Evolutionary conservation across 2,797 vertebrate species (phyloP).

Genomic region (Sebastes taczanowskii): DNA sequence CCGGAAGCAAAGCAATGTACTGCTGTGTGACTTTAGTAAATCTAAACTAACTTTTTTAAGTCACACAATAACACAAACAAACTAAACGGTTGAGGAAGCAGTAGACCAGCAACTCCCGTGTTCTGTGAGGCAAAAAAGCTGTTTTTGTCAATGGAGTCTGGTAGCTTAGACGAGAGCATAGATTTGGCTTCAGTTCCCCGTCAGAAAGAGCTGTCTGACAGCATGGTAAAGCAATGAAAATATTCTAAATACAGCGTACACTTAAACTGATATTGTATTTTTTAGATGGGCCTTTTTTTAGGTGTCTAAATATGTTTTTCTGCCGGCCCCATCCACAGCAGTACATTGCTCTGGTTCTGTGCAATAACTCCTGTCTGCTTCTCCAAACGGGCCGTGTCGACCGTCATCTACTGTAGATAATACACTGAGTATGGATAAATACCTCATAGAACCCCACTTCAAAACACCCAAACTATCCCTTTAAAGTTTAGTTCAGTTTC

Average conservation of each 20-base stretch:
- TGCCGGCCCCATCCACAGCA: neutral
- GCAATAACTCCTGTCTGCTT: too few species aligned
- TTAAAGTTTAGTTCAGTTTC: neutral
- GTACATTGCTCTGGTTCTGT: too few species aligned
- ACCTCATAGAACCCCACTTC: too few species aligned
- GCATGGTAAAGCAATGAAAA: neutral
- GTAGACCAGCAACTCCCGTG: neutral
- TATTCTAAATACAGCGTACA: too few species aligned
- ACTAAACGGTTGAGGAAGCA: neutral
- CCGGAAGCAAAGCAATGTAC: neutral
- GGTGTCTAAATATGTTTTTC: neutral
- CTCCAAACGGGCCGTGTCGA: too few species aligned
- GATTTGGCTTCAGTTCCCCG: neutral
- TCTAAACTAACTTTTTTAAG: neutral
- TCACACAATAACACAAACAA: neutral
- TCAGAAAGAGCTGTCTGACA: neutral
- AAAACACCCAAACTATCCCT: too few species aligned
- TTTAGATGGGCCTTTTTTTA: too few species aligned
- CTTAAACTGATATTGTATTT: too few species aligned
- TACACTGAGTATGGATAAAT: too few species aligned
- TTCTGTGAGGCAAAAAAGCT: neutral
- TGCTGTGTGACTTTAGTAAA: neutral
- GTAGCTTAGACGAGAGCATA: neutral
- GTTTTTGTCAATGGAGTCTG: neutral
- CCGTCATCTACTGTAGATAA: too few species aligned